Percentiles rank a stretch among this genome's conserved stretches.
Evolutionary conservation across 2,113 vertebrate genomes (phyloP).

Genomic region (Zapus hudsonius): DNA sequence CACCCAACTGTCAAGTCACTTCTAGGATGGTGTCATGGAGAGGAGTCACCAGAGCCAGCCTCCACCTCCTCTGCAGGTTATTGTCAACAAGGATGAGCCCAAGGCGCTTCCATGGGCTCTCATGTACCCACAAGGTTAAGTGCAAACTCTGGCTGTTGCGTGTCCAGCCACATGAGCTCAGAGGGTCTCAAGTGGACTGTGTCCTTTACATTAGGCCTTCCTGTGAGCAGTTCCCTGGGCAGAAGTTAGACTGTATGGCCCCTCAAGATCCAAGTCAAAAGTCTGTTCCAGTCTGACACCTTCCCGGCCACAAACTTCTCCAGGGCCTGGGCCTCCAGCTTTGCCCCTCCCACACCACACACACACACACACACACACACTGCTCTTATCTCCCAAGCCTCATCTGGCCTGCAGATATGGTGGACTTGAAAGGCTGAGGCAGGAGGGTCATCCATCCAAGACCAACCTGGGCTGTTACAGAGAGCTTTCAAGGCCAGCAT

Average conservation of each 20-base stretch:
- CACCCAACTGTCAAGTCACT: fast-evolving
- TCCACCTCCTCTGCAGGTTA: background rate
- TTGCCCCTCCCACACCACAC: too few relatives aligned
- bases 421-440: background rate
- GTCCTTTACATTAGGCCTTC: background rate
- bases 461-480: background rate
- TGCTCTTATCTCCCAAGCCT: background rate
- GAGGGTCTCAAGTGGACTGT: fast-evolving
- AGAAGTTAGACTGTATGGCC: background rate
- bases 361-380: too few relatives aligned
- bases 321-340: background rate
- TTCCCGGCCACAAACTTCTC: background rate
- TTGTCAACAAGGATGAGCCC: background rate
- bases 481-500: background rate
- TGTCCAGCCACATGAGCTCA: background rate
- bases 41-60: fast-evolving
- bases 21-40: fast-evolving
- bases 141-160: background rate
- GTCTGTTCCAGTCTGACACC: background rate
- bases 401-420: background rate
- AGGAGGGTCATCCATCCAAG: background rate
- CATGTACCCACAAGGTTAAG: background rate
- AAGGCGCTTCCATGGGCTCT: background rate
- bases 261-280: background rate
- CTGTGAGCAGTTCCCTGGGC: background rate